A percentile compares a stretch with the other conserved stretches of the same genome.
Evolutionary conservation across 2,113 vertebrate species (phyloP).

Genomic region (Phoxinus phoxinus): DNA sequence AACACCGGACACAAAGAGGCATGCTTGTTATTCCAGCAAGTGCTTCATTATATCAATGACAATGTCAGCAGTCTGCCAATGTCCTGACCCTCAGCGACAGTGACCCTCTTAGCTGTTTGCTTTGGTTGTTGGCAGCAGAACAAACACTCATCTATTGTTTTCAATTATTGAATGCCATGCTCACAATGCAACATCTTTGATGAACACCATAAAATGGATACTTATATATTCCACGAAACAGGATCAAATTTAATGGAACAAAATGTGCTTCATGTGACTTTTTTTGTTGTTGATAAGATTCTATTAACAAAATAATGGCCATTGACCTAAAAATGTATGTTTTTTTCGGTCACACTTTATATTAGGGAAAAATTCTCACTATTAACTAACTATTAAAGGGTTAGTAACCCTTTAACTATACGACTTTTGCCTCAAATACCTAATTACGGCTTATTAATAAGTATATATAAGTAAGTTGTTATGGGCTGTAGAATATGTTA

Average conservation of each 20-base stretch:
- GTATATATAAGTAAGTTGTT: no score
- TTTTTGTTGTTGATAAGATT: neutral
- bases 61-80: conserved; percentile 40
- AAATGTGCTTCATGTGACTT: neutral
- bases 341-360: no score
- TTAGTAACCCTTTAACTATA: no score
- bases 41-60: conserved; percentile 56
- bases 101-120: conserved; percentile 16
- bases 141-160: conserved; percentile 38
- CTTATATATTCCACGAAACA: neutral
- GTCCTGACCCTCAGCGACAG: conserved; percentile 33
- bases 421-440: no score
- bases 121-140: conserved; percentile 21
- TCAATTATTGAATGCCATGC: conserved; percentile 19
- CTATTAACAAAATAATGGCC: neutral
- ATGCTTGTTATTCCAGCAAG: conserved; percentile 47
- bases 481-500: no score
- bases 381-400: no score
- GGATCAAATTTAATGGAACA: neutral
- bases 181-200: conserved; percentile 4
- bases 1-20: conserved; percentile 36
- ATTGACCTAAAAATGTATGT: neutral
- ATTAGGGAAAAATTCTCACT: no score
- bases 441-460: no score
- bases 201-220: neutral